phyloP scores from a whole-genome alignment of 1,140 invertebrate species.

The Harpegnathos saltator region DNA sequence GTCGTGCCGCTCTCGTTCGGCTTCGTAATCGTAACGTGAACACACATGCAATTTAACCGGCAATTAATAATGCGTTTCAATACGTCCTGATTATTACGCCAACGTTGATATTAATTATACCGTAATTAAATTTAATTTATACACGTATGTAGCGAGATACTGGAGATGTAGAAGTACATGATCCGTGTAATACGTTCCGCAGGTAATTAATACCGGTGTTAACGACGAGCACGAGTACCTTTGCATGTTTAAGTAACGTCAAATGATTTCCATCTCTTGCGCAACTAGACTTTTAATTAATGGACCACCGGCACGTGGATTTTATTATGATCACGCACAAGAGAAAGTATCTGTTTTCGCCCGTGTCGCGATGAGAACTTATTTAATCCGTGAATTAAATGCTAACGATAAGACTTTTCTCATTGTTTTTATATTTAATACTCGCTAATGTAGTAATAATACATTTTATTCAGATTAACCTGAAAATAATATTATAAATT shows the following conservation, averaged over 20 bases:
- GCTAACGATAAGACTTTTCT: not conserved
- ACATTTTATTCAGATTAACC: not conserved
- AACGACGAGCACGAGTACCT: slow-evolving; percentile 16
- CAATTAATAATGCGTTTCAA: slow-evolving; percentile 52
- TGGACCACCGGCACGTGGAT: not conserved
- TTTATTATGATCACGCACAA: slow-evolving; percentile 21
- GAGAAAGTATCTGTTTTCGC: not conserved
- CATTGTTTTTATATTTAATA: not conserved
- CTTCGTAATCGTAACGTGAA: not conserved
- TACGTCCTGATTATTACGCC: slow-evolving; percentile 41
- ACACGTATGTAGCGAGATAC: slow-evolving; percentile 35
- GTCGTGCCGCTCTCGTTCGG: not conserved
- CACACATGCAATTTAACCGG: slow-evolving; percentile 40
- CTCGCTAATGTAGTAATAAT: not conserved
- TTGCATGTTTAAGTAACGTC: slow-evolving; percentile 42
- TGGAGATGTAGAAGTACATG: slow-evolving; percentile 23
- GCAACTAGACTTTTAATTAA: slow-evolving; percentile 49
- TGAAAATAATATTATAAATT: not conserved
- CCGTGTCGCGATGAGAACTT: not conserved
- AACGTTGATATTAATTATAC: slow-evolving; percentile 55
- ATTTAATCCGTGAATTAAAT: slow-evolving; percentile 37
- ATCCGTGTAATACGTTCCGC: slow-evolving; percentile 50
- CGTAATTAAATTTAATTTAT: slow-evolving; percentile 58
- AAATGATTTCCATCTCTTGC: slow-evolving; percentile 15
- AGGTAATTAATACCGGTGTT: slow-evolving; percentile 54